phyloP scores from a whole-genome alignment of 2,888 invertebrate genomes.

The Bimastos eiseni region DNA sequence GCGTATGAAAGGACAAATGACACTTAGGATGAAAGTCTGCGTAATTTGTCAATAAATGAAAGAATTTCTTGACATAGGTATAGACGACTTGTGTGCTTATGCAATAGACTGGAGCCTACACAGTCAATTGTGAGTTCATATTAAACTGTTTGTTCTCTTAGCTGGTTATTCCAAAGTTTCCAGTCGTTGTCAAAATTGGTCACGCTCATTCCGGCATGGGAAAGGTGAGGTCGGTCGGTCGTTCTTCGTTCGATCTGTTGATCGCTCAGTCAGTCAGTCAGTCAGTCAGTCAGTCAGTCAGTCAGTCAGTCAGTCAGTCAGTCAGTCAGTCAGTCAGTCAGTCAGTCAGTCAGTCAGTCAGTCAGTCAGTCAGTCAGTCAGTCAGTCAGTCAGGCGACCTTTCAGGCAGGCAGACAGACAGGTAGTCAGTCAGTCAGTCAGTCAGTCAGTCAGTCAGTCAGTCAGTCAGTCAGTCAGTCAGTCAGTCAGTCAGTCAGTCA shows the following conservation, averaged over 20 bases:
- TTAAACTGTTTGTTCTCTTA: conserved; percentile 39
- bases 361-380: no score
- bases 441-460: no score
- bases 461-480: no score
- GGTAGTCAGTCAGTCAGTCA: no score
- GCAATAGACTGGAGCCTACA: not conserved
- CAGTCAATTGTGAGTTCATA: not conserved
- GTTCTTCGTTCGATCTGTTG: not conserved
- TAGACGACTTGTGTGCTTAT: not conserved
- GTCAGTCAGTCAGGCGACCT: no score
- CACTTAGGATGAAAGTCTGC: not conserved
- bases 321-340: no score
- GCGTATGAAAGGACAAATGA: not conserved
- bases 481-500: no score
- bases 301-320: no score
- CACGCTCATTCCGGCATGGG: conserved; percentile 95
- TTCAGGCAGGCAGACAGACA: no score
- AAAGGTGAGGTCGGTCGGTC: conserved; percentile 73
- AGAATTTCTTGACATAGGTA: not conserved
- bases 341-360: no score
- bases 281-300: conserved; percentile 18
- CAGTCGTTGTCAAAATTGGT: conserved; percentile 93
- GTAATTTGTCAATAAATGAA: not conserved
- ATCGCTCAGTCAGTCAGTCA: not conserved
- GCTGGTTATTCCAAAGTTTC: conserved; percentile 77